Base-by-base conservation (phyloP, 1,140 invertebrate genomes). In the Diorhabda sublineata region DNA sequence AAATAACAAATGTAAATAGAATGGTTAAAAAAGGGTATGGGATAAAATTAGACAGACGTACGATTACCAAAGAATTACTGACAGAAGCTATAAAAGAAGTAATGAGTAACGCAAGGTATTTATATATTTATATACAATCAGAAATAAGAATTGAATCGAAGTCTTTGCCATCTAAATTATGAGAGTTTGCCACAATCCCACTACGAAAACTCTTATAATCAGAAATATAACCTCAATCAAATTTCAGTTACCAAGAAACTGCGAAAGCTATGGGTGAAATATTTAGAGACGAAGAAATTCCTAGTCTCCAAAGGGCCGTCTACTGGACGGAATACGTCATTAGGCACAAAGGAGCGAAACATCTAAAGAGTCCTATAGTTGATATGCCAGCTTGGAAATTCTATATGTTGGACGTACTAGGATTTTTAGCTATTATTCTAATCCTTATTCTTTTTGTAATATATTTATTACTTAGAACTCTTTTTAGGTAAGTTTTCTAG, bases 291-390 rank as follows among this genome's bases (percentile, higher is more conserved):
- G 73, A 78, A 69, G 80, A 80, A 45, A 75, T 79, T 66, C 73
- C 75, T 3, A 74, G 78, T 6, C 63, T 82, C n/a, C 79, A 85
- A 66, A 78, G 78, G 65, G 82, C 82, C 4, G 77, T 84, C 66
- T 85, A 83, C 82, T 85, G 83, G 83, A 83, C 82, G 0, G 84
- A 85, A 71, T 83, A 83, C 71, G 81, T 84, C 9, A 74, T 85
- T 47, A 74, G 83, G 26, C 76, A 84, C 68, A 80, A 81, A 71
- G 81, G 81, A 8, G 77, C 78, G 3, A 71, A 75, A 52, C 78
- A 82, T 75, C 72, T 83, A 26, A 75, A 74, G 67, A 78, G 78
- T 61, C 74, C 78, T 4, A 75, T 72, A 3, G 59, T 75, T 4
- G 76, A 80, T 45, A 69, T 83, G 56, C 77, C 81, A 5, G 81